Evolutionary conservation across 2,888 invertebrate species (phyloP), one percentile per base, ranked within the genome.

Genomic region (Brenthis hecate): DNA sequence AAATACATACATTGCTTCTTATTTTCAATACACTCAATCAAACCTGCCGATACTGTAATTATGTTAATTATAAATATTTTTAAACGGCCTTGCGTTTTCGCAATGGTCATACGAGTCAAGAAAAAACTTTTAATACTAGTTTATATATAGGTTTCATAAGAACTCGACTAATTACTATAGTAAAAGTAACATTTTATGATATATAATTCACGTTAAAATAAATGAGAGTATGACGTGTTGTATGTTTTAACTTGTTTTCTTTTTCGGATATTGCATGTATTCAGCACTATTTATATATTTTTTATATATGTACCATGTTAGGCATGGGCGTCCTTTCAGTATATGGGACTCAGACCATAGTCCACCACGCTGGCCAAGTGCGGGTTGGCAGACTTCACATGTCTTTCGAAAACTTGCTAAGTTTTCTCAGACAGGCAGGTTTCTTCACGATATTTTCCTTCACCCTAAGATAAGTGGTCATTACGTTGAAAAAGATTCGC

Each of bases 21-120:
- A 28, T 16, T 14, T 36, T 16, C 28, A 51, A 32, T 16, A 32
- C 32, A 53, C 47, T 58, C 53, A 58, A 54, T 54, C 65, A 57
- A 51, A 48, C 65, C 51, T 13, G 56, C 55, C 28, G 8, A 50
- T 36, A 32, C 55, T 55, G 64, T 65, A 72, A 70, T 70, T 68
- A 73, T 71, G 67, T 63, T 67, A 71, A 68, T 72, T 68, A 67
- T 51, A 68, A 65, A 69, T 73, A 67, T 71, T 71, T 69, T 67
- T 66, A 69, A 55, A 65, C 66, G 67, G 50, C 71, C 68, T 70
- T 69, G 71, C 32, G 50, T 60, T 60, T 60, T 60, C 60, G 48
- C 32, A 56, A 47, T 60, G 58, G 64, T 65, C 19, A 54, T 53
- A 54, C 55, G 47, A 43, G 65, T 60, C 32, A 13, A 50, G 60